A percentile compares a stretch with the other conserved stretches of the same genome.
Conservation (phyloP, 2,888 invertebrate genomes). For the Perdita meconis region DNA sequence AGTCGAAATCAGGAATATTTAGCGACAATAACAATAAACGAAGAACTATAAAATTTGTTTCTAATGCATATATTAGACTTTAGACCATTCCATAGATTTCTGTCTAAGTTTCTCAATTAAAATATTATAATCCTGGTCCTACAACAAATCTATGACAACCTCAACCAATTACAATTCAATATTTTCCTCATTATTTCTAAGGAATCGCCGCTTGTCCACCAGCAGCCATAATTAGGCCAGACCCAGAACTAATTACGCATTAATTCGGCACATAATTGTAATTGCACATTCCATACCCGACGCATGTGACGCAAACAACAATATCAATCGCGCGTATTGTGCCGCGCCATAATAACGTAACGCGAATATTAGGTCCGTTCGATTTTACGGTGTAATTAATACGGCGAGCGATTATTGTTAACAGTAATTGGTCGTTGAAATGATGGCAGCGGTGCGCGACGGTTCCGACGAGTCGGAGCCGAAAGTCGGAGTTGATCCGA, state of each 20-base stretch:
- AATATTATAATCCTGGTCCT: too few relatives aligned
- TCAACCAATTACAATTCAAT: too few relatives aligned
- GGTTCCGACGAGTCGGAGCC: constrained; percentile 23
- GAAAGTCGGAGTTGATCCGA: constrained; percentile 32
- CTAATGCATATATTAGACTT: too few relatives aligned
- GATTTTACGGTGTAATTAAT: constrained; percentile 51
- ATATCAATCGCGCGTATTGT: constrained; percentile 39
- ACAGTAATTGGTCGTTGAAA: constrained; percentile 17
- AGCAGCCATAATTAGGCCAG: too few relatives aligned
- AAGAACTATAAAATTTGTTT: too few relatives aligned
- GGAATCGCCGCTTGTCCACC: too few relatives aligned
- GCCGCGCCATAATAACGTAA: constrained; percentile 33
- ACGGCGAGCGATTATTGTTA: constrained; percentile 42
- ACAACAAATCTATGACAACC: too few relatives aligned
- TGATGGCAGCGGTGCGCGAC: constrained; percentile 1
- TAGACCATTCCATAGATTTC: too few relatives aligned
- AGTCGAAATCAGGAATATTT: too few relatives aligned
- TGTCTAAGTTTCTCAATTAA: too few relatives aligned
- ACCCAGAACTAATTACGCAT: background rate
- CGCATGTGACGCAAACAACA: constrained; percentile 8
- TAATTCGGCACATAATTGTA: background rate
- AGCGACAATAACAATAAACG: too few relatives aligned
- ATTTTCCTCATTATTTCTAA: too few relatives aligned
- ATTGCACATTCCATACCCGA: constrained; percentile 3
- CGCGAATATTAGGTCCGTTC: constrained; percentile 21